phyloP scores from a whole-genome alignment of 1,140 invertebrate species.

The Diachasmimorpha longicaudata region DNA sequence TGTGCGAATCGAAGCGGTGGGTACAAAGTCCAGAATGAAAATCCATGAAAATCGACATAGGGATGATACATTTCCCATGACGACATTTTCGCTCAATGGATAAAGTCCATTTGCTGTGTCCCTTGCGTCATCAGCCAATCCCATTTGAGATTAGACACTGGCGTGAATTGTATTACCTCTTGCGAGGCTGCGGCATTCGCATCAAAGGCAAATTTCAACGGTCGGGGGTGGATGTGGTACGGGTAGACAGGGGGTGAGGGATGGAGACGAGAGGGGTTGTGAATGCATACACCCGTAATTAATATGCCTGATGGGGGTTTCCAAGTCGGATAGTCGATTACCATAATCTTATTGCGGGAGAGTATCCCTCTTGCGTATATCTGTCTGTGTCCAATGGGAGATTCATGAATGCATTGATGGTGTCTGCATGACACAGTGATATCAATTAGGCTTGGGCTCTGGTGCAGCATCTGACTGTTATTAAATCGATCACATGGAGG shows the following conservation, averaged over 20 bases:
- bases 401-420: slow-evolving; percentile 16
- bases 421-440: slow-evolving; percentile 38
- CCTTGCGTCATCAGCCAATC: slow-evolving; percentile 48
- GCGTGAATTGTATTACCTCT: slow-evolving; percentile 53
- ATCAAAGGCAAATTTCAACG: slow-evolving; percentile 54
- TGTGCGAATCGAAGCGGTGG: neutral
- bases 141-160: slow-evolving; percentile 52
- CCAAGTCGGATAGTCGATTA: slow-evolving; percentile 60
- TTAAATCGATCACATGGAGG: neutral
- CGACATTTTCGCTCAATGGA: neutral
- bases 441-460: slow-evolving; percentile 36
- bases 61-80: neutral
- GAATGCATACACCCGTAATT: slow-evolving; percentile 57
- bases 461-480: neutral
- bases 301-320: slow-evolving; percentile 56
- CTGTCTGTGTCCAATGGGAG: slow-evolving; percentile 35
- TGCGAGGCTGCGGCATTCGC: slow-evolving; percentile 39
- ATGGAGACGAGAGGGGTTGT: neutral
- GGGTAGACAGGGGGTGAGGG: neutral
- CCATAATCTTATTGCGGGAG: slow-evolving; percentile 56
- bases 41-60: neutral
- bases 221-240: neutral
- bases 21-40: slow-evolving; percentile 9
- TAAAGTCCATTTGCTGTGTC: slow-evolving; percentile 33
- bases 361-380: slow-evolving; percentile 19